These are phyloP conservation scores for Drosophila barbarae DNA, from an alignment of 2,888 invertebrate genomes.

Conservation along the genomic window DNA sequence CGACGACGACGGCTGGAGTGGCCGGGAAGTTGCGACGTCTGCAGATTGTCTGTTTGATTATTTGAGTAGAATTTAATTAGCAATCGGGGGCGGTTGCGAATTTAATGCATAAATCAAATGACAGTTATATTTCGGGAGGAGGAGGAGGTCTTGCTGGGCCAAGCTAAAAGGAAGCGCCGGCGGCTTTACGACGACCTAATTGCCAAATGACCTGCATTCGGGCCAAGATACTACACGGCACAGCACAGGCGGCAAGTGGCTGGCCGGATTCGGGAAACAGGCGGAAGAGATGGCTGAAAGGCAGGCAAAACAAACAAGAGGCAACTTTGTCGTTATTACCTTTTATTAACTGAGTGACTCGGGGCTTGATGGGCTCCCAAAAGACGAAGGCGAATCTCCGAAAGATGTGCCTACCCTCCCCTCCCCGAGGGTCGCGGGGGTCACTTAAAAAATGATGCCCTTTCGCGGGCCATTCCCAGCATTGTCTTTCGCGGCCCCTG, in stretches of 20 bases:
- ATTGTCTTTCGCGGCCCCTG: neutral
- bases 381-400: neutral
- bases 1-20: slow-evolving; percentile 34
- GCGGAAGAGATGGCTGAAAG: slow-evolving; percentile 20
- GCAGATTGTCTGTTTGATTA: slow-evolving; percentile 39
- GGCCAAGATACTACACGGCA: slow-evolving; percentile 48
- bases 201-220: slow-evolving; percentile 60
- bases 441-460: slow-evolving; percentile 10
- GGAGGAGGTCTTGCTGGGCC: neutral
- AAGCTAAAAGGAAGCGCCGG: slow-evolving; percentile 20
- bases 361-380: slow-evolving; percentile 20
- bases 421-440: neutral
- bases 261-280: slow-evolving; percentile 32
- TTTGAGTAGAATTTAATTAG: slow-evolving; percentile 48
- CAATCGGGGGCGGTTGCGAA: slow-evolving; percentile 39
- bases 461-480: neutral
- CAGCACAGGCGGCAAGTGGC: slow-evolving; percentile 33
- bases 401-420: neutral
- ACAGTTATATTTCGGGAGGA: slow-evolving; percentile 19
- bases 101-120: slow-evolving; percentile 52
- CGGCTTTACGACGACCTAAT: slow-evolving; percentile 51
- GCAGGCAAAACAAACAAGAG: slow-evolving; percentile 35
- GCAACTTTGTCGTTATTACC: slow-evolving; percentile 33
- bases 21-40: slow-evolving; percentile 25
- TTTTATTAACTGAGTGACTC: slow-evolving; percentile 27